phyloP scores from a whole-genome alignment of 1,140 invertebrate species.

The Daktulosphaira vitifoliae region DNA sequence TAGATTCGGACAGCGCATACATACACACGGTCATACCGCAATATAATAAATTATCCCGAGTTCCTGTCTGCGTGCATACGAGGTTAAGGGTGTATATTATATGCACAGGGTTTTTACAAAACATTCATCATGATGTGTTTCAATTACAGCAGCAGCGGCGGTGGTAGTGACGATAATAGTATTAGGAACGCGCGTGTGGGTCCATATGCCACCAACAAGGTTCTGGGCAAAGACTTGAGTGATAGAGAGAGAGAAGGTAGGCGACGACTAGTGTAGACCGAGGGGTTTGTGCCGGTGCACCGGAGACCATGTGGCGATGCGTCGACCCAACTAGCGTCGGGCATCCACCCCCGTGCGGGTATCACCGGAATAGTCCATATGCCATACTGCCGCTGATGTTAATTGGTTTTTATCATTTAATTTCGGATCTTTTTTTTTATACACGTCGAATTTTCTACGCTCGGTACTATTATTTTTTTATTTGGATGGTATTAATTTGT shows the following conservation, averaged over 20 bases:
- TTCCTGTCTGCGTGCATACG: not conserved
- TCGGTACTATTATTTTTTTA: too few species aligned
- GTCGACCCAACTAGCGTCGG: not conserved
- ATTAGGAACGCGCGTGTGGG: not conserved
- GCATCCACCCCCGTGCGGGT: not conserved
- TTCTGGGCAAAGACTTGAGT: not conserved
- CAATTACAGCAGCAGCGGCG: constrained; percentile 8
- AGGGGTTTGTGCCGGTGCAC: not conserved
- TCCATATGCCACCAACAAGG: constrained; percentile 27
- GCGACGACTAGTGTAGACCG: too few species aligned
- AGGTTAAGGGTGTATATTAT: not conserved
- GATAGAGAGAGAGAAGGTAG: too few species aligned
- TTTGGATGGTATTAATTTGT: too few species aligned
- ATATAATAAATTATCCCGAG: constrained; percentile 18
- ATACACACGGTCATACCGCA: not conserved
- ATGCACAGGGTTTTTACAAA: not conserved
- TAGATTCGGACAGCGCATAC: constrained; percentile 4
- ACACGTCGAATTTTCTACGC: constrained; percentile 1
- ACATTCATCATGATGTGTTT: constrained; percentile 25
- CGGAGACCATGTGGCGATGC: constrained; percentile 21
- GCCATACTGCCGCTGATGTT: too few species aligned
- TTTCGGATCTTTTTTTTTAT: not conserved
- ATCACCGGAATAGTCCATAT: constrained; percentile 2
- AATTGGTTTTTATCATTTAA: constrained; percentile 34
- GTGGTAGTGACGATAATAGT: too few species aligned